Evolutionary conservation across 2,113 vertebrate species (phyloP), one percentile per base, ranked within the genome.

Genomic region (Bothrops jararaca): DNA sequence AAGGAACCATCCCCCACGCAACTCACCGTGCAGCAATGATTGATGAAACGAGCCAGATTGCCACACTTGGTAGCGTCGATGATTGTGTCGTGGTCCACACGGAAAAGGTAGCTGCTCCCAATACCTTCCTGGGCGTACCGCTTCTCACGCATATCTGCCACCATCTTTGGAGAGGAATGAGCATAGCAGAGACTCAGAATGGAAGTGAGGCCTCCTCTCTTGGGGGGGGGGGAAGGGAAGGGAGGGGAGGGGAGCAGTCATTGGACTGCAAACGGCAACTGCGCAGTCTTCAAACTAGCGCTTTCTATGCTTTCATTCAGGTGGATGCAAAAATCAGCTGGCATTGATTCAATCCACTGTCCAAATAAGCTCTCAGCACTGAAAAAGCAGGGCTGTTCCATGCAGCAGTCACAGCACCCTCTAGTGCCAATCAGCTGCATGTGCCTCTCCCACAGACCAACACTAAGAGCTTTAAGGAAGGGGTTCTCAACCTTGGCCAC

Each of bases 41-140:
- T 99, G 97, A 99, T 99, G 96, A 99, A 99, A 3, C 98, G 96
- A 0, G 98, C 98, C 95, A 99, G 96, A 97, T 99, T 99, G 34
- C 98, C 99, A 90, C 98, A 98, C 92, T 99, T 99, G 88, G 99
- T 99, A 89, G 99, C 99, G 0, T 99, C 99, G 0, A 99, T 99
- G 95, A 99, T 99, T 88, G 98, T 99, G 96, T 99, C 99, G 0
- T 99, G 99, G 97, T 99, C 99, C 86, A 99, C 98, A 3, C 98
- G 96, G 97, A 99, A 99, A 95, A 99, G 94, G 95, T 99, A 99
- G 95, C 98, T 99, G 98, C 98, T 99, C 69, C 99, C 99, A 12
- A 99, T 99, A 94, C 99, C 99, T 94, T 99, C 97, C 96, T 98
- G 98, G 5, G 97, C 98, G 0, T 99, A 99, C 48, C 98, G 98